Evolutionary conservation across 2,888 invertebrate species (phyloP), one percentile per base, ranked within the genome.

Genomic region (Pheosia tremula): DNA sequence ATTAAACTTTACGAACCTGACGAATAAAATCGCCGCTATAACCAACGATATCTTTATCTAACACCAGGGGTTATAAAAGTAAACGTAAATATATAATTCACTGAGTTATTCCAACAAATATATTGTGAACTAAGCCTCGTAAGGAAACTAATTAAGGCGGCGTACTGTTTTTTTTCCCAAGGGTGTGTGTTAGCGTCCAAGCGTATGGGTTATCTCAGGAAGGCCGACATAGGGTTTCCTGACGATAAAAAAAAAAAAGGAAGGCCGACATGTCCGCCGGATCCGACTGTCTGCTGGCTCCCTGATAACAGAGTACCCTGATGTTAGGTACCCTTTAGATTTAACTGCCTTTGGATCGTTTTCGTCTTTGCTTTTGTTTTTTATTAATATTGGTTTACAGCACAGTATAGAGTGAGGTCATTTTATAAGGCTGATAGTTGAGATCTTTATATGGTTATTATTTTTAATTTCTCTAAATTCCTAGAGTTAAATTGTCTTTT

Each of bases 161-260:
- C 37, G 37, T 11, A 53, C 53, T 9, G 53, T 53, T 53, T 53
- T 53, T 53, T 53, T 10, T 53, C 53, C 50, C 50, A 50, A 50
- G 50, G 50, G 50, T n/a, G 50, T 50, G 24, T 24, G 6, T 24
- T 50, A 50, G 50, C 50, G 24, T 8, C 24, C n/a, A 11, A 38
- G 49, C 13, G 49, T 57, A 8, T 56, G 56, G 39, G 6, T 45
- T 57, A 45, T 57, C 47, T 45, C 50, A 50, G 50, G 50, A 50
- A 50, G 50, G 50, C 50, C 50, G 50, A 9, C 50, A 50, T n/a
- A n/a, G n/a, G n/a, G n/a, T n/a, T n/a, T n/a, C n/a, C n/a, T n/a
- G n/a, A n/a, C n/a, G n/a, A n/a, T n/a, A n/a, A n/a, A n/a, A n/a
- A n/a, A n/a, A n/a, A n/a, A n/a, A n/a, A n/a, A 50, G 50, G 50